These are phyloP conservation scores for Phrynocephalus guinanensis DNA, from an alignment of 2,797 vertebrate genomes.

Conservation along the genomic window DNA sequence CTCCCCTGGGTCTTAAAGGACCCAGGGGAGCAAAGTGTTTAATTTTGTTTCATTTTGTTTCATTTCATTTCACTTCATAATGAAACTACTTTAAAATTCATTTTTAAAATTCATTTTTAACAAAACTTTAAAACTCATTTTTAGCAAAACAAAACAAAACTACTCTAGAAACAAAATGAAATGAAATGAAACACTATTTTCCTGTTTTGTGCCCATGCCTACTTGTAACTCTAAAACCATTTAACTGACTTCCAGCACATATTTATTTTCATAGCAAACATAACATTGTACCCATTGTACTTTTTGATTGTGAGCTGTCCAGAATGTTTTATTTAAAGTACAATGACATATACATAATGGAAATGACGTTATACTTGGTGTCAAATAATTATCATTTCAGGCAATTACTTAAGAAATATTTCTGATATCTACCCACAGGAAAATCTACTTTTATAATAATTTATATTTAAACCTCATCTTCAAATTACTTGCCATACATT, in stretches of 20 bases:
- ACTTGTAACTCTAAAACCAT: slow-evolving; percentile 44
- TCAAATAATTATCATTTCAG: background rate
- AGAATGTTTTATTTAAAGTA: slow-evolving; percentile 40
- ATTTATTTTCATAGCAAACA: slow-evolving; percentile 42
- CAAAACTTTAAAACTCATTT: slow-evolving; percentile 59
- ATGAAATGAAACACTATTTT: no score
- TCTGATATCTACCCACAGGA: background rate
- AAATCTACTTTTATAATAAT: background rate
- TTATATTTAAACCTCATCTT: slow-evolving; percentile 22
- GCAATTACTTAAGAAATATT: slow-evolving; percentile 20
- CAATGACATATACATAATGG: slow-evolving; percentile 37
- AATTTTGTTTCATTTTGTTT: no score
- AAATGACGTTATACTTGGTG: slow-evolving; percentile 26
- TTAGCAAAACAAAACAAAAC: slow-evolving; percentile 25
- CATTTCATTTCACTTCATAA: no score
- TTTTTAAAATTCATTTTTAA: no score
- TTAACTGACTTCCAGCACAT: slow-evolving; percentile 47
- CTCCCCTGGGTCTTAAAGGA: no score
- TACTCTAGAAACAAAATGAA: no score
- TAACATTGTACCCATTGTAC: slow-evolving; percentile 50
- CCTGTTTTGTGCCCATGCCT: no score
- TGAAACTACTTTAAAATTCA: no score
- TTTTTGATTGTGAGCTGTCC: slow-evolving; percentile 45
- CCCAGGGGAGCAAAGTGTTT: no score
- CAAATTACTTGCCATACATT: background rate